Base-by-base conservation (phyloP, 2,797 vertebrate species). In the Eospalax fontanierii region DNA sequence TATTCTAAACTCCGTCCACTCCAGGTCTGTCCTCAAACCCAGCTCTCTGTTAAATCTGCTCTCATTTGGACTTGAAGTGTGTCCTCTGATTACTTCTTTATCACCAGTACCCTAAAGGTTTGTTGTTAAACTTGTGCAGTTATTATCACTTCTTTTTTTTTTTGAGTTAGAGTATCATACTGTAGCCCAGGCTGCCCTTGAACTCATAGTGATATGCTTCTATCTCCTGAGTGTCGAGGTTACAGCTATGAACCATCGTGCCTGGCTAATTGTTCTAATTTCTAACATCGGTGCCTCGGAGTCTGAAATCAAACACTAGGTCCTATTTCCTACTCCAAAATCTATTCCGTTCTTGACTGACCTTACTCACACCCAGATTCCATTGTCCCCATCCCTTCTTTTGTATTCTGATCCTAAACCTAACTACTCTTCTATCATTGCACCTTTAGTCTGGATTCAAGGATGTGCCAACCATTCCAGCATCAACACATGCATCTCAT, bases 21-120 rank as follows among this genome's bases (percentile, higher is more conserved):
- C 59, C 38, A 89, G 38, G 16, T 73, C 80, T 89, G 21, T 33
- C 68, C 59, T 59, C 82, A 89, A 89, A 54, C 61, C 26, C 54
- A 85, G 87, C 63, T 16, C 75, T 95, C 38, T 89, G 33, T 61
- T 89, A 85, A 38, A 59, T 79, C 9, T 46, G 26, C 61, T 85
- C 59, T 84, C 79, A 68, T 68, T 91, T 89, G 59, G 78, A 80
- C 46, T 85, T 54, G 63, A 84, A 65, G 65, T 80, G 35, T 30
- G 65, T 78, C 18, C 59, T 92, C 46, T 86, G 71, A 26, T 78
- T 61, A 43, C 18, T 93, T 46, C 46, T 59, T 12, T 74, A 70
- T 73, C 8, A 35, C 30, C 35, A 6, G 24, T 83, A 21, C 18
- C 82, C 30, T 71, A 28, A 57, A 70, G 50, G 38, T 81, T 68